Conservation (phyloP, 2,113 vertebrate species). For the Oenanthe melanoleuca region DNA sequence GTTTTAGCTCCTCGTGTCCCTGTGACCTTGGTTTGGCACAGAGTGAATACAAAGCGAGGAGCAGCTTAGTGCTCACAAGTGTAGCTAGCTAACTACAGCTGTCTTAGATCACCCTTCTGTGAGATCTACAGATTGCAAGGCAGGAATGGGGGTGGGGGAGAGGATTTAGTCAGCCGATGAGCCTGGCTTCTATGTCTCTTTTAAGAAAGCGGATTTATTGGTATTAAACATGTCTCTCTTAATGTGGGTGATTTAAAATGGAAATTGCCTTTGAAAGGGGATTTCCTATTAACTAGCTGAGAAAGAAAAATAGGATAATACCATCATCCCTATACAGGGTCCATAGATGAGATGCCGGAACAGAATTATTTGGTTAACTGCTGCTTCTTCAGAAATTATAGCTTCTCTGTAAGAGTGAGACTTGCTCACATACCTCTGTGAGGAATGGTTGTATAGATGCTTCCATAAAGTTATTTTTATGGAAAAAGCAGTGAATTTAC, state of each 20-base stretch:
- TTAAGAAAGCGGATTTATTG: slow-evolving; percentile 67
- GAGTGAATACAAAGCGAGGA: neutral
- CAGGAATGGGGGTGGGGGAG: slow-evolving; percentile 27
- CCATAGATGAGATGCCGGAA: slow-evolving; percentile 10
- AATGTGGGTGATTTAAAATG: slow-evolving; percentile 69
- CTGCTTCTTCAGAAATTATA: slow-evolving; percentile 1
- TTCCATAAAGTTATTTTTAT: neutral
- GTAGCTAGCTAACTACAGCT: slow-evolving; percentile 23
- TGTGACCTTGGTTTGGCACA: slow-evolving; percentile 11
- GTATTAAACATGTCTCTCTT: slow-evolving; percentile 69
- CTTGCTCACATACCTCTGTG: neutral
- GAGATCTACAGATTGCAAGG: slow-evolving; percentile 60
- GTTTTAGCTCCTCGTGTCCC: neutral
- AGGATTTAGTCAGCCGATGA: slow-evolving; percentile 62
- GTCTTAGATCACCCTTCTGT: slow-evolving; percentile 12
- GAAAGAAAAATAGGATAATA: slow-evolving; percentile 67
- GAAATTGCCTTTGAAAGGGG: slow-evolving; percentile 67
- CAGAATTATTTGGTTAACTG: slow-evolving; percentile 37
- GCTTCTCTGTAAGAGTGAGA: neutral
- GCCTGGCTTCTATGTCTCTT: slow-evolving; percentile 51
- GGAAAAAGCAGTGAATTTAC: neutral
- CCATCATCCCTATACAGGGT: slow-evolving; percentile 9
- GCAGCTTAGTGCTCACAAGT: neutral
- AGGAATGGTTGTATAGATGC: neutral
- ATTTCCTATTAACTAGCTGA: slow-evolving; percentile 65